Evolutionary conservation across 1,140 invertebrate species (phyloP).

Genomic region (Philotrypesis tridentata): DNA sequence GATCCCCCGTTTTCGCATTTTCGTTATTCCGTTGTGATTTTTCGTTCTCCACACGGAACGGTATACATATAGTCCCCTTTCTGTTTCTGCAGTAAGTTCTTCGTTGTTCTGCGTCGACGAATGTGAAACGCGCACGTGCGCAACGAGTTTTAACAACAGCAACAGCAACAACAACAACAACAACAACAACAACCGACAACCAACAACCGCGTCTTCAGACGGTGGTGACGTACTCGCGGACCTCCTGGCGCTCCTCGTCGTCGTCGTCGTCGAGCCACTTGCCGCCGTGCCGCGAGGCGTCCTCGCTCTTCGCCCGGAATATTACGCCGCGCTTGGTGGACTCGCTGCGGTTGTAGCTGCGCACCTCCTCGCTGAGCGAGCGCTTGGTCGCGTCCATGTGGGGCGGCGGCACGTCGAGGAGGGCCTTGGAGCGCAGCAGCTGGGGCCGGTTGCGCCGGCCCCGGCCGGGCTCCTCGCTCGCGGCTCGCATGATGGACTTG

Average conservation of each 20-base stretch:
- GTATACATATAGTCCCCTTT: not conserved
- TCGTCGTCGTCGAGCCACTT: conserved; percentile 58
- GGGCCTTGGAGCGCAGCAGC: conserved; percentile 65
- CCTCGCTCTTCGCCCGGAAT: conserved; percentile 68
- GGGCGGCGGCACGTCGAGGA: conserved; percentile 64
- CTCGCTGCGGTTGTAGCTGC: conserved; percentile 54
- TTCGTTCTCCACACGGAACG: no score
- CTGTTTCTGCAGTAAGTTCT: not conserved
- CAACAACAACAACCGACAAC: no score
- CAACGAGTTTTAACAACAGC: no score
- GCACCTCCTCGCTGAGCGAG: conserved; percentile 70
- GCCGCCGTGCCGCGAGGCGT: conserved; percentile 61
- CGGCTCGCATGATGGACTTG: conserved; percentile 55
- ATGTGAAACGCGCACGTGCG: not conserved
- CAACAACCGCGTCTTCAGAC: conserved; percentile 57
- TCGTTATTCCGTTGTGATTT: no score
- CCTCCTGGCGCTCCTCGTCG: conserved; percentile 53
- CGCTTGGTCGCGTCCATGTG: conserved; percentile 63
- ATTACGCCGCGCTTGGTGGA: conserved; percentile 51
- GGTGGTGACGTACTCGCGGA: conserved; percentile 71
- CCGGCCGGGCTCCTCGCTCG: conserved; percentile 64
- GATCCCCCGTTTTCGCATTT: no score
- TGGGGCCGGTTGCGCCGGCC: conserved; percentile 62
- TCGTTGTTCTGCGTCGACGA: conserved; percentile 17
- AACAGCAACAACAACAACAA: no score